phyloP scores from a whole-genome alignment of 2,113 vertebrate species.

The Muscicapa adusta region DNA sequence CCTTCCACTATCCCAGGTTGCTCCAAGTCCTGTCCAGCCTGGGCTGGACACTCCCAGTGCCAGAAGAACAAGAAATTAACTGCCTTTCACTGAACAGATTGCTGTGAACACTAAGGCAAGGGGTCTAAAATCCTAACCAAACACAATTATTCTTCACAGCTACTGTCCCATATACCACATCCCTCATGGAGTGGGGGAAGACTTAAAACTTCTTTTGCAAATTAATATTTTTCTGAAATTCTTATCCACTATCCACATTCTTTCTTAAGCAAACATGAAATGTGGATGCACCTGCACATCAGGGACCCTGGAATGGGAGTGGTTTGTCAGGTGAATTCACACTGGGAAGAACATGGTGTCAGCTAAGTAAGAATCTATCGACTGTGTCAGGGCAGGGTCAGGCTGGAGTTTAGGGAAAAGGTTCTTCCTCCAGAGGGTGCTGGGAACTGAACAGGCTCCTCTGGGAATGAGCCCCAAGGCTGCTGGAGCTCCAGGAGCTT shows the following conservation, averaged over 20 bases:
- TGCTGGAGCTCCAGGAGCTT: not conserved
- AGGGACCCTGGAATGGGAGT: not conserved
- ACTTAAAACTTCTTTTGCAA: not conserved
- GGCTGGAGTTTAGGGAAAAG: not conserved
- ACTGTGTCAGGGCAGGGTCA: rapidly evolving
- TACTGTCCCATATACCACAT: not conserved
- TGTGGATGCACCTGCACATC: not conserved
- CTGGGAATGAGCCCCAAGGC: not conserved
- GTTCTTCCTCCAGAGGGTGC: not conserved
- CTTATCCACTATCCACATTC: rapidly evolving
- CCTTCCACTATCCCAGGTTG: not conserved
- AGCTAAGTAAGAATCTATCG: not conserved
- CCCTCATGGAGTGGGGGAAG: not conserved
- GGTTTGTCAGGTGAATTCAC: not conserved
- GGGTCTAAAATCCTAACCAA: not conserved
- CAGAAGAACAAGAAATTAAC: not conserved
- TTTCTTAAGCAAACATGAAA: not conserved
- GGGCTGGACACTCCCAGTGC: not conserved
- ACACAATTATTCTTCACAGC: not conserved
- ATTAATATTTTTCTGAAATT: not conserved
- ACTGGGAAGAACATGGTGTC: not conserved
- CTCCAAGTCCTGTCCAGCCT: not conserved
- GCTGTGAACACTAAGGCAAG: not conserved
- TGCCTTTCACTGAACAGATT: not conserved
- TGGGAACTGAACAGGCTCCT: not conserved